Evolutionary conservation across 2,888 invertebrate genomes (phyloP), one percentile per base, ranked within the genome.

Genomic region (Drosophila pseudotalamancana): DNA sequence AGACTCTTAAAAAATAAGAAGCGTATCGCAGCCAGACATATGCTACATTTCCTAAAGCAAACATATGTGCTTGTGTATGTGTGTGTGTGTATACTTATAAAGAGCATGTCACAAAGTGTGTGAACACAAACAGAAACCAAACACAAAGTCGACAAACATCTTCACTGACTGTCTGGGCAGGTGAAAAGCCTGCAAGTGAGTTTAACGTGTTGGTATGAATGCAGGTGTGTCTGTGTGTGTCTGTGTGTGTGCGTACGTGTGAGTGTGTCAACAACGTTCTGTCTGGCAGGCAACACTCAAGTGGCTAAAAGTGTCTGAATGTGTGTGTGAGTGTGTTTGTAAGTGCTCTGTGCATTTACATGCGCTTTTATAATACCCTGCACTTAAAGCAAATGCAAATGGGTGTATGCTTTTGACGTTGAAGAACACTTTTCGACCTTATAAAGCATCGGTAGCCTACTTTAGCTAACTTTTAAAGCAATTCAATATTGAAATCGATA

Each of bases 261-360:
- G 64, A 59, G 71, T 72, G 60, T 72, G 72, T 75, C 72, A 72
- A 72, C 72, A 70, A 57, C 76, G 48, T 55, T 34, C 53, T 59
- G 68, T 68, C 63, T 72, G 68, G 65, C 56, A 63, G 53, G 61
- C 62, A 64, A 73, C 54, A 64, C 61, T 63, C 60, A 65, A 79
- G 80, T 72, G 74, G 54, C 66, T 74, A 53, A 56, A 31, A 70
- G 63, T 57, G 59, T 56, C 67, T 45, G 35, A 29, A 21, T 46
- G 32, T 51, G 48, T 50, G 11, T 54, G 42, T 21, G 1, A 11
- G 25, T 25, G 23, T 25, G 23, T n/a, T n/a, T 23, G 29, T 43
- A 23, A 63, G 37, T 65, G 34, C 50, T 54, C 62, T 53, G 39
- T 53, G 66, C 43, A 79, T 79, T 72, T 72, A 66, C 65, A 69